Percentiles rank a stretch among this genome's conserved stretches.
These are phyloP conservation scores for Lithobates pipiens DNA, from an alignment of 2,797 vertebrate genomes.

Conservation along the genomic window DNA sequence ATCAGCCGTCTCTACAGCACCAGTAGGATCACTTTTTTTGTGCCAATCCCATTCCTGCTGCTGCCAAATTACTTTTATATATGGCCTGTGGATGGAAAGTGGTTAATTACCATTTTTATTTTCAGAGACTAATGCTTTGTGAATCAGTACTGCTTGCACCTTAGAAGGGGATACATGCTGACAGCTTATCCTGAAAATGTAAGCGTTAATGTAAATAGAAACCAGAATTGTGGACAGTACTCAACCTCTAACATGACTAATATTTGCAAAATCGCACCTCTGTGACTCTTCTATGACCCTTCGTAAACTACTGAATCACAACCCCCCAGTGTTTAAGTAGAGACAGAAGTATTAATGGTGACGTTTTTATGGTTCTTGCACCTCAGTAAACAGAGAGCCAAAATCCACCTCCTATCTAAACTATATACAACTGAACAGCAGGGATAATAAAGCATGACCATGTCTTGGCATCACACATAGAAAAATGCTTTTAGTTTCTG, in stretches of 20 bases:
- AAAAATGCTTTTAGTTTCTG: slow-evolving; percentile 23
- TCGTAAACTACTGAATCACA: slow-evolving; percentile 44
- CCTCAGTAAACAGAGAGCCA: slow-evolving; percentile 39
- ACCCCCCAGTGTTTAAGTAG: slow-evolving; percentile 44
- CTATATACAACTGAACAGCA: slow-evolving; percentile 27
- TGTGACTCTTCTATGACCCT: slow-evolving; percentile 52
- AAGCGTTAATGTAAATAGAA: no score
- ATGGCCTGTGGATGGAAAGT: no score
- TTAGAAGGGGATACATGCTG: no score
- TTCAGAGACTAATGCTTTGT: no score
- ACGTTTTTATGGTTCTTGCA: slow-evolving; percentile 49
- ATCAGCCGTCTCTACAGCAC: no score
- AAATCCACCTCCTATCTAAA: slow-evolving; percentile 5
- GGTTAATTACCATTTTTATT: no score
- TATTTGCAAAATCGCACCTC: slow-evolving; percentile 39
- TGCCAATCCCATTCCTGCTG: no score
- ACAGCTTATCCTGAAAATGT: no score
- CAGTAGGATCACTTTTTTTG: no score
- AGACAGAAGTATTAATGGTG: slow-evolving; percentile 53
- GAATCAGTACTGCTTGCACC: no score
- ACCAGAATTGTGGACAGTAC: no score
- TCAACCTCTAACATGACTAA: slow-evolving; percentile 17
- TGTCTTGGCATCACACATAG: not conserved
- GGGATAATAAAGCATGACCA: slow-evolving; percentile 21
- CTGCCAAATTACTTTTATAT: no score